Evolutionary conservation across 2,888 invertebrate species (phyloP).

Genomic region (Harpalus rufipes): DNA sequence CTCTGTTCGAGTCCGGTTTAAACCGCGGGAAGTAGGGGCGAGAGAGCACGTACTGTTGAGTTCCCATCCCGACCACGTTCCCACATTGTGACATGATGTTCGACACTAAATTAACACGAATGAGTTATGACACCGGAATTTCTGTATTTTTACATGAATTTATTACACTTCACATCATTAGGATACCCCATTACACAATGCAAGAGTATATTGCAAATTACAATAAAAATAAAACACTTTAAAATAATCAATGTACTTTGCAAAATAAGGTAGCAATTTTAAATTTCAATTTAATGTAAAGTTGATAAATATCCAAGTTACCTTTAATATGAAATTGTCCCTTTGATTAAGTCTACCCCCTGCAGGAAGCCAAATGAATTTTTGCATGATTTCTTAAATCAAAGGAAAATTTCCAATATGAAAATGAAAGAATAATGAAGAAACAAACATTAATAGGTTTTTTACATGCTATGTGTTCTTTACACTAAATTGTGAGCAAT

Average conservation of each 20-base stretch:
- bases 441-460: conserved; percentile 36
- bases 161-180: not conserved
- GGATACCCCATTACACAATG: not conserved
- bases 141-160: not conserved
- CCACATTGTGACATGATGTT: conserved; percentile 29
- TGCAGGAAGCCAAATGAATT: conserved; percentile 54
- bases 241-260: too few species aligned
- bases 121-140: conserved; percentile 32
- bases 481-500: not conserved
- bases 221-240: too few species aligned
- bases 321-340: conserved; percentile 55
- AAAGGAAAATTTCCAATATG: conserved; percentile 36
- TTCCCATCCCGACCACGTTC: not conserved
- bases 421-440: conserved; percentile 40
- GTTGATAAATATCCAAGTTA: conserved; percentile 36
- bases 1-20: not conserved
- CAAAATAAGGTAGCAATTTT: not conserved
- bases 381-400: conserved; percentile 54
- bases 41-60: not conserved
- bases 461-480: conserved; percentile 1
- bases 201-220: not conserved
- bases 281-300: conserved; percentile 12
- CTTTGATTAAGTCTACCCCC: conserved; percentile 60
- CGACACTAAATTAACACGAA: conserved; percentile 45
- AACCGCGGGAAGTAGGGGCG: not conserved